Evolutionary conservation across 2,797 vertebrate species (phyloP), one percentile per base, ranked within the genome.

Genomic region (Neosalanx taihuensis): DNA sequence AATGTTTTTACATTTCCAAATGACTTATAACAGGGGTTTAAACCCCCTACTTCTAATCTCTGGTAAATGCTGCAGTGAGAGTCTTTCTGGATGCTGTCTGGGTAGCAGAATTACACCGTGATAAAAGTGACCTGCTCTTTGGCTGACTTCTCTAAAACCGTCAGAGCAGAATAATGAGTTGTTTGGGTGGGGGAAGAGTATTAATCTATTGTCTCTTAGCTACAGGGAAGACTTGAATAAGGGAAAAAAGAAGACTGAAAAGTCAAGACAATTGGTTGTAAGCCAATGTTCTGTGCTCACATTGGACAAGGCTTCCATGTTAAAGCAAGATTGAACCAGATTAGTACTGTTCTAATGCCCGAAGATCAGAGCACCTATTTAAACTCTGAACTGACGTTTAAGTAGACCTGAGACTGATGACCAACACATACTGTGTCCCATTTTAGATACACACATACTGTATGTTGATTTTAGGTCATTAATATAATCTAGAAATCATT

Each of bases 141-240:
- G 18, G 56, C 26, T 7, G n/a, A 66, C 64, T 59, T 59, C 79
- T 79, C 76, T 59, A 80, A 61, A 86, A 85, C 76, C 70, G 85
- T 75, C 73, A 70, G 31, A 72, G 64, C 29, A 33, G 51, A 58
- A 77, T 82, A 83, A 87, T 86, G 79, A 56, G 83, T 81, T 73
- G 70, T 62, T 53, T 41, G 79, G 23, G 23, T 26, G 74, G 80
- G 75, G 83, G 72, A 80, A 63, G 74, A 72, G 69, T 83, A 10
- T 82, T 70, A 79, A 79, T 83, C 76, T 83, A 74, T 49, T 2
- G 30, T 63, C 77, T 79, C 80, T 81, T 76, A 85, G 20, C 69
- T 67, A 71, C 74, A 0, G 12, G 53, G 41, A 31, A 18, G 37
- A 20, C 35, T 64, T 56, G 57, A 72, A 70, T 59, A 72, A 64